Evolutionary conservation across 2,888 invertebrate species (phyloP).

Genomic region (Mythimna ferrago): DNA sequence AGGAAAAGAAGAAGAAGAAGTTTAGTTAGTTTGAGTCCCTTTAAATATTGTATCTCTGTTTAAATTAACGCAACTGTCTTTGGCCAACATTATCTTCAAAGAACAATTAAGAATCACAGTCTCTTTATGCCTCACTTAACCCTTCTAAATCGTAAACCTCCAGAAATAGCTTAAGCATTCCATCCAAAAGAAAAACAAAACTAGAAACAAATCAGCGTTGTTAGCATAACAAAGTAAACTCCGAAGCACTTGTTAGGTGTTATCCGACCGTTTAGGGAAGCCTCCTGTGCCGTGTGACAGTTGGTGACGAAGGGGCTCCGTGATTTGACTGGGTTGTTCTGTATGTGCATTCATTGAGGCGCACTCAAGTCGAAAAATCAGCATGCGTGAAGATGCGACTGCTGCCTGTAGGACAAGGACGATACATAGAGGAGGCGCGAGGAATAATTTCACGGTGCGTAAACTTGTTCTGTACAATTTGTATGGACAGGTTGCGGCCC

Average conservation of each 20-base stretch:
- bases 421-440: conserved; percentile 79
- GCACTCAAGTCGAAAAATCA: conserved; percentile 85
- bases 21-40: neutral
- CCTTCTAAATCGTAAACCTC: neutral
- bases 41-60: neutral
- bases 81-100: neutral
- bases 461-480: conserved; percentile 56
- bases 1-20: no score
- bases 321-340: conserved; percentile 72
- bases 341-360: conserved; percentile 77
- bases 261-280: conserved; percentile 72
- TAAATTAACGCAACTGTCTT: neutral
- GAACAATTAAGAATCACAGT: neutral
- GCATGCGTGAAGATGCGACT: conserved; percentile 81
- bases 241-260: conserved; percentile 75
- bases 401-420: conserved; percentile 78
- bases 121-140: neutral
- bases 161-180: conserved; percentile 29
- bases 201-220: conserved; percentile 77
- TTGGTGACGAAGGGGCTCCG: conserved; percentile 65
- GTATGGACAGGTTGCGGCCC: conserved; percentile 40
- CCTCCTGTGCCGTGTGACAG: conserved; percentile 59
- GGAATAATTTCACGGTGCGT: conserved; percentile 84
- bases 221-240: conserved; percentile 80
- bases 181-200: conserved; percentile 73